Base-by-base conservation (phyloP, 2,113 vertebrate species). In the Chlamydotis undulata region DNA sequence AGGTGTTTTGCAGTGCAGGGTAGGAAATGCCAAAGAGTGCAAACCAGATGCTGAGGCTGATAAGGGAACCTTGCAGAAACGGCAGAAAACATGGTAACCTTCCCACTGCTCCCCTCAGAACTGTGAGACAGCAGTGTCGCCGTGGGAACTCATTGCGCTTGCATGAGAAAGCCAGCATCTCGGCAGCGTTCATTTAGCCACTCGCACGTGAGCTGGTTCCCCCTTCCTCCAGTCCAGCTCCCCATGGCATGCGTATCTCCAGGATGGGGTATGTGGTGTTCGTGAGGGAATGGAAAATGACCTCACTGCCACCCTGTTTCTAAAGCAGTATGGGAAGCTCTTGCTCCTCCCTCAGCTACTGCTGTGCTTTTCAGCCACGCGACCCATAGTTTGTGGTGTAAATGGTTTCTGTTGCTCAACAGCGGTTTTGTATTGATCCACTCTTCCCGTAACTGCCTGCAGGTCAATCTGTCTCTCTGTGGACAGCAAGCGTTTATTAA, bases 191-290 rank as follows among this genome's bases (percentile, higher is more conserved):
- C 33, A 18, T 76, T 24, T 31, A 35, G 57, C 63, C 0, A 5
- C 55, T 28, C 35, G 53, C 41, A 15, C 1, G 4, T 37, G 43
- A 49, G 10, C 39, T 83, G 39, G 17, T 47, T 79, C 53, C 28
- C 71, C 52, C 37, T 76, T 57, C 63, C n/a, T 92, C 37, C 59
- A 74, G 75, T 26, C 37, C 8, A 0, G n/a, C 37, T 80, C 2
- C 0, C 6, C 3, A 53, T 1, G 1, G 49, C 4, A 1, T 12
- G 3, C 3, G 2, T 6, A 57, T 1, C 0, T 69, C 41, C 52
- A 31, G 69, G 29, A 63, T 2, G 2, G 50, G 29, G 17, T 0
- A 0, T 0, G 0, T 26, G n/a, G 61, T 1, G 1, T 16, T 39
- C 2, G 4, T 19, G 59, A 49, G 41, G 28, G 26, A 82, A n/a